Conservation (phyloP, 2,797 vertebrate genomes). For the Podarcis siculus region DNA sequence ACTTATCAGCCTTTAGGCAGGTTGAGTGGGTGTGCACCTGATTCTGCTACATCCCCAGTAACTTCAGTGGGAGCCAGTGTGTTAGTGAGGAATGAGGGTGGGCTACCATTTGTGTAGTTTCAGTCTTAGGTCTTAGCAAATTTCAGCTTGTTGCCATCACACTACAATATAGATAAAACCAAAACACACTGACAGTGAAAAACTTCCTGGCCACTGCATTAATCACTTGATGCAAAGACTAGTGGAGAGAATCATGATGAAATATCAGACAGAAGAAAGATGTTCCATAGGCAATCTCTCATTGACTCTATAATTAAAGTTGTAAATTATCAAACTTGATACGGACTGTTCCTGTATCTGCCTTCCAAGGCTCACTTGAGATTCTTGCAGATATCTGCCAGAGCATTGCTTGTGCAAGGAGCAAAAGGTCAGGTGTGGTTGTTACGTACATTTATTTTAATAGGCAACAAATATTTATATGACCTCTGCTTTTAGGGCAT, state of each 20-base stretch:
- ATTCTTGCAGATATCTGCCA: slow-evolving; percentile 42
- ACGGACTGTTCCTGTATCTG: slow-evolving; percentile 46
- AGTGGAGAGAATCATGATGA: slow-evolving; percentile 58
- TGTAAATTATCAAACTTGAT: slow-evolving; percentile 70
- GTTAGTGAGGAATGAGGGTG: not conserved
- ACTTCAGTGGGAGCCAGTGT: not conserved
- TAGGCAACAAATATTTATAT: slow-evolving; percentile 70
- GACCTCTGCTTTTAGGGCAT: slow-evolving; percentile 42
- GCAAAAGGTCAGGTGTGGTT: slow-evolving; percentile 43
- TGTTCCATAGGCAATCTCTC: slow-evolving; percentile 66
- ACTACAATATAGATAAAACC: slow-evolving; percentile 53
- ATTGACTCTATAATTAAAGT: slow-evolving; percentile 68
- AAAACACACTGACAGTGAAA: slow-evolving; percentile 46
- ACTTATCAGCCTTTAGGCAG: too few species aligned
- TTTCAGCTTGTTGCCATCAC: slow-evolving; percentile 52
- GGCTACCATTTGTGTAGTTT: not conserved
- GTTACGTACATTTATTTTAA: slow-evolving; percentile 63
- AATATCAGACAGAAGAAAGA: slow-evolving; percentile 62
- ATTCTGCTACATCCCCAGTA: not conserved
- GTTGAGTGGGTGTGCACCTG: not conserved
- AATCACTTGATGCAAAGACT: slow-evolving; percentile 32
- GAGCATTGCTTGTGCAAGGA: slow-evolving; percentile 32
- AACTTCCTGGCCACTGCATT: slow-evolving; percentile 46
- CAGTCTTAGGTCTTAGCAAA: not conserved
- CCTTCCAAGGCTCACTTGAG: slow-evolving; percentile 2